Percentiles rank a stretch among this genome's conserved stretches.
These are phyloP conservation scores for Lagria hirta DNA, from an alignment of 2,888 invertebrate genomes.

Conservation along the genomic window DNA sequence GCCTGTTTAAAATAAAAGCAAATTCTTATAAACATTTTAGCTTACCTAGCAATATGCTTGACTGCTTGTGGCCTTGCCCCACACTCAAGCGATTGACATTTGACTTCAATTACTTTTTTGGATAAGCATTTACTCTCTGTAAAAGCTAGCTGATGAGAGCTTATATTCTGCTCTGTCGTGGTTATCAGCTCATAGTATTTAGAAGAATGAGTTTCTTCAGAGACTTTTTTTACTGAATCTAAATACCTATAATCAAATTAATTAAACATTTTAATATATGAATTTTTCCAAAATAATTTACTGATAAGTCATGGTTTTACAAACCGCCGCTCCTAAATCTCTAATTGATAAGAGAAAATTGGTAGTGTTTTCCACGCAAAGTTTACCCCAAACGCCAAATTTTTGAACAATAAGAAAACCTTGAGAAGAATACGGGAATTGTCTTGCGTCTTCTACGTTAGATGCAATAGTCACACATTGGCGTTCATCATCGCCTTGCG, in stretches of 20 bases:
- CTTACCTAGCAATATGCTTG: slow-evolving; percentile 68
- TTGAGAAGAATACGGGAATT: slow-evolving; percentile 64
- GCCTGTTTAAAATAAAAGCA: slow-evolving; percentile 33
- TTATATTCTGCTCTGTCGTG: slow-evolving; percentile 58
- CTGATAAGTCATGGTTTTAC: slow-evolving; percentile 76
- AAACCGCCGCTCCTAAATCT: slow-evolving; percentile 74
- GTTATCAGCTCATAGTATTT: slow-evolving; percentile 65
- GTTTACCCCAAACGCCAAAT: slow-evolving; percentile 75
- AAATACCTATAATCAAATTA: slow-evolving; percentile 40
- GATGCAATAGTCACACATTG: slow-evolving; percentile 70
- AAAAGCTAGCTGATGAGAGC: slow-evolving; percentile 67
- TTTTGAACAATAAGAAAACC: slow-evolving; percentile 74
- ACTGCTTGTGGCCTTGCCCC: slow-evolving; percentile 69
- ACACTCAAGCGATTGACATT: slow-evolving; percentile 69
- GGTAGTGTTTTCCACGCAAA: slow-evolving; percentile 70
- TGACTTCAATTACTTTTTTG: slow-evolving; percentile 66
- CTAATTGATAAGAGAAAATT: slow-evolving; percentile 62
- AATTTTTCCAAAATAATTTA: slow-evolving; percentile 49
- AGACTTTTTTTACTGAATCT: slow-evolving; percentile 31
- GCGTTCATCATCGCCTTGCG: slow-evolving; percentile 73
- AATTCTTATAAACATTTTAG: slow-evolving; percentile 3
- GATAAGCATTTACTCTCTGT: slow-evolving; percentile 63
- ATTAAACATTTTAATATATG: too few species aligned
- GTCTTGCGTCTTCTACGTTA: slow-evolving; percentile 59
- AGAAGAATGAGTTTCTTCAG: too few species aligned